Evolutionary conservation across 53 echinoderm and acorn worm species (phyloP).

Genomic region (Paracentrotus lividus): DNA sequence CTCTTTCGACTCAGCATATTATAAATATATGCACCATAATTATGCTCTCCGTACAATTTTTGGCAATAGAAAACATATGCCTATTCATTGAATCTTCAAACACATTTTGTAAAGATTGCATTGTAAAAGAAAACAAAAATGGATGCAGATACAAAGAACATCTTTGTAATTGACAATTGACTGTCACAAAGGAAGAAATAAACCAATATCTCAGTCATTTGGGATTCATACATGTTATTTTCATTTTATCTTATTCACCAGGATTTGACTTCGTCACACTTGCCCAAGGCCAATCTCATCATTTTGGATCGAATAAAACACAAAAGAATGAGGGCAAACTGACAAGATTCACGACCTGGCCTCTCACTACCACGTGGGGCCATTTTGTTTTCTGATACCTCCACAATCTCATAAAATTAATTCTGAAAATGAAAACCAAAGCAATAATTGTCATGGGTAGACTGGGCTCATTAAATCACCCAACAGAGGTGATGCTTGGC

Average conservation of each 20-base stretch:
- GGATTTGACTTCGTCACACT: not conserved
- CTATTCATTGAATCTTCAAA: too few species aligned
- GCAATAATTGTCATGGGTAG: constrained; percentile 64
- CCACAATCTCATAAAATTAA: constrained; percentile 55
- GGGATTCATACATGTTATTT: not conserved
- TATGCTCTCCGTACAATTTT: too few species aligned
- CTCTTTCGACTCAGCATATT: too few species aligned
- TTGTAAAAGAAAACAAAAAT: too few species aligned
- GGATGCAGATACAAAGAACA: not conserved
- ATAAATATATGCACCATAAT: too few species aligned
- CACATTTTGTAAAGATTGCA: too few species aligned
- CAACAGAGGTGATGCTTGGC: constrained; percentile 58
- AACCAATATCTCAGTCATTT: not conserved
- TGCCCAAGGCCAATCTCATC: not conserved
- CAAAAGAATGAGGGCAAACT: constrained; percentile 40
- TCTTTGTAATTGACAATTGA: too few species aligned
- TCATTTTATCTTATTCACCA: not conserved
- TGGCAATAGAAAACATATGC: too few species aligned
- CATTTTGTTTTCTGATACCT: constrained; percentile 68
- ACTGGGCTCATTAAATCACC: constrained; percentile 39
- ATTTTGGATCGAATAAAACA: not conserved
- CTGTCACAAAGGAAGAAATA: not conserved
- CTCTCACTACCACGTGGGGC: constrained; percentile 56
- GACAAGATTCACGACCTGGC: constrained; percentile 50
- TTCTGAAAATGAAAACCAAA: constrained; percentile 68